These are phyloP conservation scores for Parasteatoda lunata DNA, from an alignment of 2,888 invertebrate species.

Conservation along the genomic window DNA sequence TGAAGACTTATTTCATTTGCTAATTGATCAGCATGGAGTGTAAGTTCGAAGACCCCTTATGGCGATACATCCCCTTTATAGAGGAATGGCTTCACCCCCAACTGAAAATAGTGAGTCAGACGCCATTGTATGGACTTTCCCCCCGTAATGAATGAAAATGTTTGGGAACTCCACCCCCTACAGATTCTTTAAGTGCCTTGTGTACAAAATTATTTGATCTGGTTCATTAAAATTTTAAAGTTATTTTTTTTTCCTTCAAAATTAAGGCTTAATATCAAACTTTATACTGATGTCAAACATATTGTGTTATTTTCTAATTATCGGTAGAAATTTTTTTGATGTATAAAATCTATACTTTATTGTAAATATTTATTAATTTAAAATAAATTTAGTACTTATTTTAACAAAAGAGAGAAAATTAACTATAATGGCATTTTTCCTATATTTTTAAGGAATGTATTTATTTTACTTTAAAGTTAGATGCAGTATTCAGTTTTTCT, in stretches of 20 bases:
- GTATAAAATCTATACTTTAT: no score
- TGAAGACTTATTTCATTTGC: background rate
- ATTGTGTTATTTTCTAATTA: no score
- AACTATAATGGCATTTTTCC: no score
- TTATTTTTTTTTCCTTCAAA: no score
- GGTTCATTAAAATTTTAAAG: no score
- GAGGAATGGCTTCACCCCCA: conserved; percentile 37
- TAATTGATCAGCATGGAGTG: background rate
- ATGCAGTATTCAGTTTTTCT: background rate
- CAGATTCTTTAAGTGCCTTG: background rate
- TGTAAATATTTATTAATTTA: no score
- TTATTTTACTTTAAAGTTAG: background rate
- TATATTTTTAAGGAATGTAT: background rate
- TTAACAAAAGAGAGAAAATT: no score
- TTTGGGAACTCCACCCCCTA: background rate
- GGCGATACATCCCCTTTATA: background rate
- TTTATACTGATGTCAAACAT: no score
- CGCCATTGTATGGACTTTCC: conserved; percentile 40
- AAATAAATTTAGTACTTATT: no score
- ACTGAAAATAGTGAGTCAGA: conserved; percentile 10
- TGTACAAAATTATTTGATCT: background rate
- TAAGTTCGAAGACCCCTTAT: conserved; percentile 15
- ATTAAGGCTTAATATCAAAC: no score
- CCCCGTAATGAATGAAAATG: background rate
- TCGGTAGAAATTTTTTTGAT: no score